Evolutionary conservation across 2,888 invertebrate species (phyloP), one percentile per base, ranked within the genome.

Genomic region (Morinoia aosen): DNA sequence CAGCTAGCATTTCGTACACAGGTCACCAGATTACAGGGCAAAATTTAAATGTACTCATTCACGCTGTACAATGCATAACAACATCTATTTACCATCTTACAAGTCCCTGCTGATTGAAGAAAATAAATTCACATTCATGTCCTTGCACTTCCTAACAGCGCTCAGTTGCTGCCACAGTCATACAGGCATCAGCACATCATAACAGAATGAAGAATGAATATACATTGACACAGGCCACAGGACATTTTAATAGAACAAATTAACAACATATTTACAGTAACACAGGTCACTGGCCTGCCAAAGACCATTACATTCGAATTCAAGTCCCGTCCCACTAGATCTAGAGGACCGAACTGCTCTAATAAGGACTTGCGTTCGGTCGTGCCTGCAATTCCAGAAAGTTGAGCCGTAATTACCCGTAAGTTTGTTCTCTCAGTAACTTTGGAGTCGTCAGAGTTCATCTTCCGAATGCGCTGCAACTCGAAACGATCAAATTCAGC

Each of bases 371-470:
- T 90, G 8, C 90, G 39, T 40, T 90, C 48, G 90, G 90, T 90
- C 40, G 90, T 90, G 90, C 90, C 48, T 12, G 90, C 90, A 39
- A 90, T 90, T 90, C 90, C 33, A 39, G 90, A 48, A 90, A 90
- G 90, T 90, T 90, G 40, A 48, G 39, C 90, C 39, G 39, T 90
- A 90, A 90, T 90, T 90, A 90, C 90, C 90, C 14, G 39, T 90
- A 90, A 90, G 90, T 90, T 90, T 90, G 40, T 14, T 90, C 39
- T 39, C 90, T 40, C 40, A 40, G 40, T 40, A 90, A 90, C 90
- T 90, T 90, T 48, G 39, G 48, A 90, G 90, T 90, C 90, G 90
- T 90, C 90, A 90, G 90, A 90, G 90, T 90, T 90, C 90, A 90
- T 90, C 90, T 90, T 90, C 48, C 14, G 90, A 90, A 76, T 76